Base-by-base conservation (phyloP, 2,113 vertebrate genomes). In the Chelonoidis abingdonii region DNA sequence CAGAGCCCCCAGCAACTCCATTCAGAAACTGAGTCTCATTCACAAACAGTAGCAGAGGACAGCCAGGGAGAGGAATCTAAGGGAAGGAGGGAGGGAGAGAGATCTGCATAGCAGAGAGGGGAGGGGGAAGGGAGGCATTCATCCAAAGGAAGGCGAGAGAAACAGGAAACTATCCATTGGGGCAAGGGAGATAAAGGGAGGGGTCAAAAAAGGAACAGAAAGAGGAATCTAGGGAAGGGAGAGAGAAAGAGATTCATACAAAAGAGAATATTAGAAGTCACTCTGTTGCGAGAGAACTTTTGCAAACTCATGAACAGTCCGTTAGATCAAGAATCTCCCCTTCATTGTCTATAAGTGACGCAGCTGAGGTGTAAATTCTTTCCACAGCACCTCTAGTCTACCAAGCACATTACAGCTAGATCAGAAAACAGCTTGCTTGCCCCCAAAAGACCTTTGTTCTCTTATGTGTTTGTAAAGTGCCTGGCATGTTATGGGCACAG, bases 1-100 rank as follows among this genome's bases (percentile, higher is more conserved):
- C 54, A 24, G 3, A 83, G 89, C 92, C 89, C 86, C 83, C 93
- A 72, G 86, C 90, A 49, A 83, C 95, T 95, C 96, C 97, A 97
- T 97, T 96, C 96, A 95, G 92, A 91, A 96, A 93, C 85, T 62
- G 69, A 85, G 79, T 41, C 95, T 86, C 95, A 95, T 95, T 96
- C 96, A 96, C 95, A 56, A 57, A n/a, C 92, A 29, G 93, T 57
- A 78, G 54, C n/a, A 75, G 80, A 13, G 52, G 53, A 31, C 83
- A 19, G 41, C 17, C 14, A 21, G 57, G 69, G 47, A 65, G 62
- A n/a, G 65, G 65, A 31, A 35, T n/a, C 62, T n/a, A 35, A 35
- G 35, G 35, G 35, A 65, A 31, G 50, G 29, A 57, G 10, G 69
- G 29, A 57, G 16, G 31, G 62, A n/a, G 84, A 11, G 47, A 52